Base-by-base conservation (phyloP, 2,888 invertebrate genomes). In the Drosophila tanythrix region DNA sequence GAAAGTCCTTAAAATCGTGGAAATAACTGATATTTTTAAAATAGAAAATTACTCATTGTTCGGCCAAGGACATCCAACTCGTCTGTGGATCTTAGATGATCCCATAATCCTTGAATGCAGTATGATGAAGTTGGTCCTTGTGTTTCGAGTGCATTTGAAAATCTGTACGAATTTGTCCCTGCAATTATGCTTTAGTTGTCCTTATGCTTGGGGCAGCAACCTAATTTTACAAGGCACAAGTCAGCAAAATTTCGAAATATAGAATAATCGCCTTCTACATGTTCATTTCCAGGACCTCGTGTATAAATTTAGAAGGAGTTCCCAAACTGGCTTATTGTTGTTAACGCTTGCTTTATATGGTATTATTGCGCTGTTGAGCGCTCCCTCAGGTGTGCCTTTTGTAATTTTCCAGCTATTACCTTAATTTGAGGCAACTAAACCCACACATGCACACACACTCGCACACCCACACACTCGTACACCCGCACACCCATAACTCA, bases 341-440 rank as follows among this genome's bases (percentile, higher is more conserved):
- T 36, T 50, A 36, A 38, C 29, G 43, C 52, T 56, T 38, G 35
- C 29, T 31, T 61, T 25, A 36, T 61, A 35, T 63, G 50, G 31
- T 31, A 31, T 43, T 31, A 27, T 33, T 31, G 11, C 15, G 48
- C 33, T 33, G 51, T 40, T 57, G 33, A 56, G 36, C 43, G 59
- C 56, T 76, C 80, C 76, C 82, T n/a, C 33, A 58, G 66, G 74
- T 72, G 56, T 68, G 70, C 62, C 68, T 31, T 70, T 55, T 60
- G 67, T 80, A 85, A 80, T 78, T 83, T 87, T 70, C 79, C 21
- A 72, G 70, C 82, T 73, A 86, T 83, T 86, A 89, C 65, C 89
- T 75, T 83, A 87, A 89, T 83, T 89, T 83, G 69, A 55, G 56
- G 10, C 61, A 70, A 63, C 63, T 53, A 51, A 35, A 50, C 60